Evolutionary conservation across 2,888 invertebrate species (phyloP).

Genomic region (Halocaridina rubra): DNA sequence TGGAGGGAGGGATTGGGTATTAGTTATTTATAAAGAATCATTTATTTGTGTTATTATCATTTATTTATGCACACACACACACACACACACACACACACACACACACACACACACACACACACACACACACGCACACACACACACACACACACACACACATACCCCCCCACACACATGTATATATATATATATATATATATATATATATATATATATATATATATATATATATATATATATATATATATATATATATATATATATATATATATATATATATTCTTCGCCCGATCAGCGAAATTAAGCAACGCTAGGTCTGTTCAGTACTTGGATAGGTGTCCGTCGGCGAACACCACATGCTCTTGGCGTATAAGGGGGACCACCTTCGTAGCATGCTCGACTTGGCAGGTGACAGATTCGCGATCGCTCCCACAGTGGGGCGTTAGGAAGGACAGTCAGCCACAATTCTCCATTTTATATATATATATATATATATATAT

Average conservation of each 20-base stretch:
- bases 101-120: neutral
- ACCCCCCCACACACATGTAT: neutral
- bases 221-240: neutral
- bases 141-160: constrained; percentile 1
- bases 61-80: neutral
- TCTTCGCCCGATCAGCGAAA: too few species aligned
- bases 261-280: neutral
- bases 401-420: too few species aligned
- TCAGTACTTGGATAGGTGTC: too few species aligned
- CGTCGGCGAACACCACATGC: too few species aligned
- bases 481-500: neutral
- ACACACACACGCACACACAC: constrained; percentile 1
- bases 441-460: neutral
- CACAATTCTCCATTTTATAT: neutral
- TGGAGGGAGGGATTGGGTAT: neutral
- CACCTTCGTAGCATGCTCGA: too few species aligned
- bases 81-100: neutral
- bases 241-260: neutral
- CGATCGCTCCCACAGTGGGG: too few species aligned
- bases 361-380: too few species aligned
- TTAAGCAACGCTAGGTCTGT: too few species aligned
- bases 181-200: constrained; percentile 4
- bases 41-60: neutral
- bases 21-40: neutral
- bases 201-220: neutral